Conservation (phyloP, 2,888 invertebrate species). For the Nowickia ferox region DNA sequence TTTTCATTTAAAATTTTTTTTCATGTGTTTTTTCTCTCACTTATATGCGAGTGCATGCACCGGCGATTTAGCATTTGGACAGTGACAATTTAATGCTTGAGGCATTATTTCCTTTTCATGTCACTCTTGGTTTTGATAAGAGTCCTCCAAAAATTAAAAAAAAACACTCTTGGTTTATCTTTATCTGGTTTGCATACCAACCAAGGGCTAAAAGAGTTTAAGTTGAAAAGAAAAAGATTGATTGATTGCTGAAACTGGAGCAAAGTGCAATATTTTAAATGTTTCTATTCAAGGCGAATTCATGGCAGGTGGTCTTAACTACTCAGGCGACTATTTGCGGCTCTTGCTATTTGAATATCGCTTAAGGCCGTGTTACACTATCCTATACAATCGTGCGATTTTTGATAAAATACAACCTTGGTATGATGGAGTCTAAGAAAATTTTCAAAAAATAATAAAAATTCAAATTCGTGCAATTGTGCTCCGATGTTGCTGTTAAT, state of each 20-base stretch:
- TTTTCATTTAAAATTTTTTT: constrained; percentile 28
- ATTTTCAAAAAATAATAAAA: no score
- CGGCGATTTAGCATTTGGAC: background rate
- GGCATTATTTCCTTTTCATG: background rate
- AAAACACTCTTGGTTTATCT: background rate
- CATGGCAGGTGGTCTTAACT: no score
- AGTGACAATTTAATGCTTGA: constrained; percentile 13
- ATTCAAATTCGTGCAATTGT: no score
- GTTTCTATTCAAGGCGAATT: no score
- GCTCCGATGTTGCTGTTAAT: no score
- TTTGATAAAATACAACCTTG: no score
- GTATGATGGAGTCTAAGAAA: no score
- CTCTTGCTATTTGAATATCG: no score
- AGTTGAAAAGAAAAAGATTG: background rate
- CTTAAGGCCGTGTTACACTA: no score
- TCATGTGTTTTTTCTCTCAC: background rate
- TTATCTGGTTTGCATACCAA: background rate
- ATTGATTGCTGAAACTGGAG: background rate
- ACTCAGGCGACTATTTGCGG: no score
- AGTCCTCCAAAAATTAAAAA: background rate
- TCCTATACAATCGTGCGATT: no score
- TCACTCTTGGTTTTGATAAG: background rate
- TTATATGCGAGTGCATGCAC: background rate
- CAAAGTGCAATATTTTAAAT: background rate
- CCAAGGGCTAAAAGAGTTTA: constrained; percentile 6